Evolutionary conservation across 2,888 invertebrate species (phyloP).

Genomic region (Ectropis crepuscularia): DNA sequence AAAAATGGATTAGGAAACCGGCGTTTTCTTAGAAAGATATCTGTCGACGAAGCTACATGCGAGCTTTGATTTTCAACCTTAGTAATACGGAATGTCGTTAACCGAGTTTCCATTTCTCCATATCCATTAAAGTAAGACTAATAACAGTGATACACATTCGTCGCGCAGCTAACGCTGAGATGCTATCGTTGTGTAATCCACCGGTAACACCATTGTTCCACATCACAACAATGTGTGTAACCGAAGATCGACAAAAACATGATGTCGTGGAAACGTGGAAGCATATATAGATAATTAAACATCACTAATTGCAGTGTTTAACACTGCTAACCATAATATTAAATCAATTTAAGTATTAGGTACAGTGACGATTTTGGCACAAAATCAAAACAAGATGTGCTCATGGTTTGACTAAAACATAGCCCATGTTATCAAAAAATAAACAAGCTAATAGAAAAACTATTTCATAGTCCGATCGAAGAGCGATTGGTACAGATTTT

Average conservation of each 20-base stretch:
- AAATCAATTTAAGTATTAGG: not conserved
- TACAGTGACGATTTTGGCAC: too few species aligned
- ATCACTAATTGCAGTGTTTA: slow-evolving; percentile 8
- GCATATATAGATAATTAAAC: slow-evolving; percentile 50
- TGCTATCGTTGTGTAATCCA: slow-evolving; percentile 60
- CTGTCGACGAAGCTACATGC: too few species aligned
- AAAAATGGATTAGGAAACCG: too few species aligned
- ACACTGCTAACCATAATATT: slow-evolving; percentile 8
- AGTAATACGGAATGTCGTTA: slow-evolving; percentile 21
- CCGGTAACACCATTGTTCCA: slow-evolving; percentile 65
- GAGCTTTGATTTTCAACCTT: not conserved
- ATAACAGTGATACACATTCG: slow-evolving; percentile 31
- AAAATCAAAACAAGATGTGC: too few species aligned
- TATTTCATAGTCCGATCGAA: too few species aligned
- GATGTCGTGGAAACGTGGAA: slow-evolving; percentile 68
- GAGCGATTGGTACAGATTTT: too few species aligned
- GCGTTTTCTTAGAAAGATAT: too few species aligned
- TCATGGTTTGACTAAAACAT: too few species aligned
- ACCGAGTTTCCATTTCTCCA: slow-evolving; percentile 18
- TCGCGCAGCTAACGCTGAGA: slow-evolving; percentile 16
- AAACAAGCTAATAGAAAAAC: too few species aligned
- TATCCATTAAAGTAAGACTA: slow-evolving; percentile 25
- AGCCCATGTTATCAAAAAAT: too few species aligned
- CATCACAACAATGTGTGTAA: slow-evolving; percentile 62
- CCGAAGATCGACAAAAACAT: slow-evolving; percentile 58